Conservation (phyloP, 2,888 invertebrate genomes). For the Pristionchus fissidentatus region DNA sequence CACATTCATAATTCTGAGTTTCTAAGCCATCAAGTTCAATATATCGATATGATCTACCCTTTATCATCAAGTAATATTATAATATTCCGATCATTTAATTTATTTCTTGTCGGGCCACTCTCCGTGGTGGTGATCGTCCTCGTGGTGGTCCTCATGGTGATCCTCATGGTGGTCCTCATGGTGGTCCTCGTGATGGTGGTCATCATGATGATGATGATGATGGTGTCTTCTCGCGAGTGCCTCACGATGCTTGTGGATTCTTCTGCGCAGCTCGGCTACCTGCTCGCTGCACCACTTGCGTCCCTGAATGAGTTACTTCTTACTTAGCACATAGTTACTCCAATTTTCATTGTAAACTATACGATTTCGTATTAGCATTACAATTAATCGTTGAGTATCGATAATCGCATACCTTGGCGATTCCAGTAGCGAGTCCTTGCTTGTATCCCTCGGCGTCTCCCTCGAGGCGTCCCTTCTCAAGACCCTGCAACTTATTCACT, state of each 20-base stretch:
- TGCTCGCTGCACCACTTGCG: neutral
- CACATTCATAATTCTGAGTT: too few relatives aligned
- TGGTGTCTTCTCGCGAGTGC: neutral
- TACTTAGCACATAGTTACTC: too few relatives aligned
- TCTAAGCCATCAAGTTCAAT: too few relatives aligned
- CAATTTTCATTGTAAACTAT: too few relatives aligned
- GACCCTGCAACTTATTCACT: neutral
- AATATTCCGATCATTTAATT: too few relatives aligned
- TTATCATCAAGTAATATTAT: neutral
- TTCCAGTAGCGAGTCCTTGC: neutral
- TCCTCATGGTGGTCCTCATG: neutral
- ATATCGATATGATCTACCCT: neutral
- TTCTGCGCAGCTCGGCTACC: conserved; percentile 21
- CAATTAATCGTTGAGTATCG: too few relatives aligned
- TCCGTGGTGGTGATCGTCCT: neutral
- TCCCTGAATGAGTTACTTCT: neutral
- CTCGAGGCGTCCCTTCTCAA: conserved; percentile 15
- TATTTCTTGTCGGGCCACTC: neutral
- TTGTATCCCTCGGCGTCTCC: neutral
- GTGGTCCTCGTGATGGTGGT: neutral
- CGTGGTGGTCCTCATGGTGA: neutral
- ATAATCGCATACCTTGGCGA: neutral
- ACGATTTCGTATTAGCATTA: too few relatives aligned
- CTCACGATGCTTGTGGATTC: neutral
- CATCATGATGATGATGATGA: neutral